Percentiles rank a stretch among this genome's conserved stretches.
These are phyloP conservation scores for Tethea ocularis DNA, from an alignment of 2,888 invertebrate species.

Conservation along the genomic window DNA sequence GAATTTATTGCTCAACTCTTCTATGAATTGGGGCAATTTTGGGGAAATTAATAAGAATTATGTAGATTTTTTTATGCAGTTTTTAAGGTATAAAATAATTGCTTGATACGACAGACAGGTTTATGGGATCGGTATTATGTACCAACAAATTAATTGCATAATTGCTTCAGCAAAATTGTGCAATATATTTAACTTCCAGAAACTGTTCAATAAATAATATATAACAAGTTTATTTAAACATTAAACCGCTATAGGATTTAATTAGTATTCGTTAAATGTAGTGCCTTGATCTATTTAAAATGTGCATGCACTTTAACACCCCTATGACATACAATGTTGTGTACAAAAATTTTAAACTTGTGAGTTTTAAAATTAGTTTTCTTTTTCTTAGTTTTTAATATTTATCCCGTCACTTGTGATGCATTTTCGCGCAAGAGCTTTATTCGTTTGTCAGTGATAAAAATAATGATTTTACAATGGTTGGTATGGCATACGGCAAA, in stretches of 20 bases:
- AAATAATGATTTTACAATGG: conserved; percentile 22
- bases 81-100: neutral
- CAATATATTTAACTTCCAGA: conserved; percentile 13
- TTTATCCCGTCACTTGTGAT: conserved; percentile 35
- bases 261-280: conserved; percentile 44
- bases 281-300: conserved; percentile 58
- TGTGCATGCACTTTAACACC: conserved; percentile 56
- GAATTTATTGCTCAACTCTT: conserved; percentile 7
- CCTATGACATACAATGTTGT: conserved; percentile 38
- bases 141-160: neutral
- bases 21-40: neutral
- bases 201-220: conserved; percentile 11
- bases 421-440: conserved; percentile 49
- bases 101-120: neutral
- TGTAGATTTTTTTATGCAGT: conserved; percentile 1
- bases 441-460: conserved; percentile 37
- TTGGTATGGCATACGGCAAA: conserved; percentile 31
- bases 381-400: conserved; percentile 48
- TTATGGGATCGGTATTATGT: neutral
- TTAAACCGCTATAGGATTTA: conserved; percentile 33
- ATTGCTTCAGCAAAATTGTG: conserved; percentile 12
- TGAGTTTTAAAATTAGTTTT: conserved; percentile 43
- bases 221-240: conserved; percentile 24
- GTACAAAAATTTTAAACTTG: conserved; percentile 43
- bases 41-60: neutral